Conservation (phyloP, 2,888 invertebrate genomes). For the Cacoxenus indagator region DNA sequence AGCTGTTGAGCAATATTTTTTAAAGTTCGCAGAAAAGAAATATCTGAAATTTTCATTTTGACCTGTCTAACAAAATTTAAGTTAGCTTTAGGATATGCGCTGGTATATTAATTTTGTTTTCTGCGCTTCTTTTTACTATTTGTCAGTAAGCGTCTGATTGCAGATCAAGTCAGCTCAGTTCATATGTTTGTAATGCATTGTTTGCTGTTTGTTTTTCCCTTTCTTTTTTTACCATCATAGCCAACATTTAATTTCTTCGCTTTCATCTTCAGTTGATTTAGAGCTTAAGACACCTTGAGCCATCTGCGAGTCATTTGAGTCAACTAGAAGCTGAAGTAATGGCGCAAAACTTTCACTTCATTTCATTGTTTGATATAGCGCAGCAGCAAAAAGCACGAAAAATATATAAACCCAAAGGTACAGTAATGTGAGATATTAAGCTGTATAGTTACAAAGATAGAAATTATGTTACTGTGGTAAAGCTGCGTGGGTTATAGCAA, state of each 20-base stretch:
- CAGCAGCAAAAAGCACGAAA: constrained; percentile 40
- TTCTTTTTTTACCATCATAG: constrained; percentile 8
- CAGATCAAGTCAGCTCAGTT: constrained; percentile 45
- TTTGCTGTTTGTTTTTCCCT: no score
- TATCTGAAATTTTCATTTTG: no score
- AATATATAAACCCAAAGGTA: constrained; percentile 39
- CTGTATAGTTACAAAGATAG: constrained; percentile 19
- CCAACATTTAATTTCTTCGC: neutral
- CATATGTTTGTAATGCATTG: constrained; percentile 56
- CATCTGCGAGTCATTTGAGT: neutral
- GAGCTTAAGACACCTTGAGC: neutral
- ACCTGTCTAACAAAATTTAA: neutral
- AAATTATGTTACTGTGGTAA: neutral
- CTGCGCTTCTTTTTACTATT: no score
- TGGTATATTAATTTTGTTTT: no score
- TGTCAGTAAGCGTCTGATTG: constrained; percentile 48
- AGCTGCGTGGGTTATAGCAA: constrained; percentile 45
- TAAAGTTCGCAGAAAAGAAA: neutral
- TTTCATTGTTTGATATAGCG: constrained; percentile 53
- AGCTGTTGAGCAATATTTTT: no score
- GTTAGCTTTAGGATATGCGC: no score
- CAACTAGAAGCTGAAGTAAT: constrained; percentile 24
- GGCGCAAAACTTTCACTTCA: constrained; percentile 66
- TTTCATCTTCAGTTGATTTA: constrained; percentile 43
- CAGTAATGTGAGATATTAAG: constrained; percentile 58